Evolutionary conservation across 2,113 vertebrate species (phyloP), one percentile per base, ranked within the genome.

Genomic region (Varanus komodoensis): DNA sequence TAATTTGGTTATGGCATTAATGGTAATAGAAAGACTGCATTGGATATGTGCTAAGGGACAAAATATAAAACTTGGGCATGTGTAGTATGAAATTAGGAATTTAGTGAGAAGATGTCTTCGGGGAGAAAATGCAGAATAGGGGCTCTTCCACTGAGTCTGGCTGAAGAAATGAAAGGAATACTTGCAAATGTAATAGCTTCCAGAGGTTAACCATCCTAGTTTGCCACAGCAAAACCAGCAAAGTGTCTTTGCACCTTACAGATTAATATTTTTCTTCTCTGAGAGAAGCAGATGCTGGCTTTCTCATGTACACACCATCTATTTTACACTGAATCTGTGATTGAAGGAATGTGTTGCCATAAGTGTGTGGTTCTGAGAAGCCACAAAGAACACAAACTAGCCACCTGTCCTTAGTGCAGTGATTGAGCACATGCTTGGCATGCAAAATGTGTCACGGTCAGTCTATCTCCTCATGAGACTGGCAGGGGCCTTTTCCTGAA

Each of bases 341-440:
- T 9, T 32, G 71, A 73, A 4, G 12, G 7, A 25, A 27, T 90
- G 91, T 93, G 38, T 64, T 64, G 19, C 89, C 95, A 93, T 38
- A n/a, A 21, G 38, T 64, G 88, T 83, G 1, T 73, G 91, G 34
- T 87, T 94, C 61, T 64, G 61, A 95, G 81, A 82, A 78, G 64
- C 81, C 83, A 73, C 89, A 17, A 90, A 85, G 93, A 74, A 86
- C 0, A 32, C 82, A 91, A 50, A 38, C 82, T 64, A 84, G n/a
- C 44, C 48, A 82, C 11, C 78, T 94, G 93, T 85, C 95, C 57
- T 14, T 61, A 61, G 57, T 15, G 11, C 57, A 61, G 57, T 61
- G 57, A 15, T 14, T 14, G 57, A 61, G 57, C 57, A 8, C 57
- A 61, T 61, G 54, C 57, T 61, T 11, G 2, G 12, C 57, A 61